A percentile compares a stretch with the other conserved stretches of the same genome.
Conservation (phyloP, 2,888 invertebrate species). For the Dryococelus australis region DNA sequence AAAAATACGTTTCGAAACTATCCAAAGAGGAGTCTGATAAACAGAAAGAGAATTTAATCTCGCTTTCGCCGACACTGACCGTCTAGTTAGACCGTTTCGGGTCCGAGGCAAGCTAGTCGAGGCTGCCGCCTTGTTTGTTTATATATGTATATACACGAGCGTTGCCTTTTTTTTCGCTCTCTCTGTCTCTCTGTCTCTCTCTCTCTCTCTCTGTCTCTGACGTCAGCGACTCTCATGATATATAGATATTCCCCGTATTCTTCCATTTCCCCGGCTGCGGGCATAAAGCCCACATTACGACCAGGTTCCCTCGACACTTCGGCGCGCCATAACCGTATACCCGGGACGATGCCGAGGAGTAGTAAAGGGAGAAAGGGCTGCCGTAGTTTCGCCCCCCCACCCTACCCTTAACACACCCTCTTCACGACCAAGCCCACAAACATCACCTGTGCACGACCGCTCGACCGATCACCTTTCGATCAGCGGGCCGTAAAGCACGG, state of each 20-base stretch:
- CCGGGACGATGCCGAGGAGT: neutral
- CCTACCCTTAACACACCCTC: neutral
- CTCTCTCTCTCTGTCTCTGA: neutral
- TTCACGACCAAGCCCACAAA: neutral
- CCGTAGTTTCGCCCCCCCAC: neutral
- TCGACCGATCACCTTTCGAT: neutral
- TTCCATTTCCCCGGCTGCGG: constrained; percentile 16
- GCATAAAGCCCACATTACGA: constrained; percentile 4
- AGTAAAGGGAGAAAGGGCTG: neutral
- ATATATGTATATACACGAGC: neutral
- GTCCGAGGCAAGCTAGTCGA: neutral
- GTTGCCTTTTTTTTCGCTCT: neutral
- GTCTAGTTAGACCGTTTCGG: neutral
- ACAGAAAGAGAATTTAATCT: too few relatives aligned
- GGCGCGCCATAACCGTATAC: constrained; percentile 10
- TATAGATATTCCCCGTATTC: constrained; percentile 5
- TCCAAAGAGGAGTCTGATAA: too few relatives aligned
- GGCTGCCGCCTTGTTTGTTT: neutral
- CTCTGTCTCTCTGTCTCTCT: too few relatives aligned
- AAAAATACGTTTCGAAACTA: too few relatives aligned
- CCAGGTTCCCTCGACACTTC: neutral
- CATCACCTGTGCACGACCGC: neutral
- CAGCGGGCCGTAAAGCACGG: constrained; percentile 7
- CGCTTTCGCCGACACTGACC: neutral
- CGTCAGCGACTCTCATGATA: constrained; percentile 9